Evolutionary conservation across 2,888 invertebrate genomes (phyloP).

Genomic region (Lycia hirtaria): DNA sequence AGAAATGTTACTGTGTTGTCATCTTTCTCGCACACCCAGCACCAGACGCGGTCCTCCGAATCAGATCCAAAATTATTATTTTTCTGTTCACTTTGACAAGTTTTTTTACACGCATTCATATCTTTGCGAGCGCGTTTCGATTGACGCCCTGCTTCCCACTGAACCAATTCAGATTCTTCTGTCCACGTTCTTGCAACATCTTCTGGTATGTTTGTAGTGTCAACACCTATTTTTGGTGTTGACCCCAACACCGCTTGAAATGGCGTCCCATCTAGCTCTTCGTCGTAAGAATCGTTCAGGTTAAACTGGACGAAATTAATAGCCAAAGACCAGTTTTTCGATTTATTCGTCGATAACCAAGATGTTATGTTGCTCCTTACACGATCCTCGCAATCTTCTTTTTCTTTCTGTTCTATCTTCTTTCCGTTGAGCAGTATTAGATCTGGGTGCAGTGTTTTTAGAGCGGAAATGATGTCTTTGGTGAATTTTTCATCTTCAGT

Average conservation of each 20-base stretch:
- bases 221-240: not conserved
- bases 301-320: not conserved
- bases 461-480: not conserved
- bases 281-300: conserved; percentile 1
- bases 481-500: not conserved
- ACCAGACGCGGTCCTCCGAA: conserved; percentile 1
- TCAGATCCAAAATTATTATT: not conserved
- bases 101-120: not conserved
- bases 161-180: conserved; percentile 3
- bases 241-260: not conserved
- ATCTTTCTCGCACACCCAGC: conserved; percentile 15
- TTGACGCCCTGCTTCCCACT: not conserved
- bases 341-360: conserved; percentile 6
- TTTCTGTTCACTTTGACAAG: not conserved
- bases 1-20: not conserved
- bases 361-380: not conserved
- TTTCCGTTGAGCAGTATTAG: not conserved
- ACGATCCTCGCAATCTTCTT: conserved; percentile 1
- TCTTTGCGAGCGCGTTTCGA: not conserved
- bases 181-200: not conserved
- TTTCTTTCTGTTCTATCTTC: not conserved
- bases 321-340: conserved; percentile 1
- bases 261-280: conserved; percentile 4
- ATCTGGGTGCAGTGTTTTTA: not conserved
- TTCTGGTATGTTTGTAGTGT: not conserved